phyloP scores from a whole-genome alignment of 2,797 vertebrate species.

The Cheirogaleus major region DNA sequence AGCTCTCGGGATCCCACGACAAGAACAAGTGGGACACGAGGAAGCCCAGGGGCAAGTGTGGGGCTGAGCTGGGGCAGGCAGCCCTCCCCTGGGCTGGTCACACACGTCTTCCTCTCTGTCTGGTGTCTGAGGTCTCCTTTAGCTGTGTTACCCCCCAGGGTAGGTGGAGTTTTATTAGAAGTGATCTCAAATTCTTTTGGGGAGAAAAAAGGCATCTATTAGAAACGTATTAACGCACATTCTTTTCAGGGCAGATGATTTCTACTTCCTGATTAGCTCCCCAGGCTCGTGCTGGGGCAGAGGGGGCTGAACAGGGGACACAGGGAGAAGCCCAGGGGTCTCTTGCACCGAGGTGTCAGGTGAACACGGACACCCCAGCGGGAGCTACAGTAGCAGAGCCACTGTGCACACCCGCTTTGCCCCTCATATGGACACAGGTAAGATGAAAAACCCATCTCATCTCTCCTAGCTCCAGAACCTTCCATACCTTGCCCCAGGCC shows the following conservation, averaged over 20 bases:
- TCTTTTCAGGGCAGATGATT: background rate
- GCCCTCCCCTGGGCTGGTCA: accelerated
- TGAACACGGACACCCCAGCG: background rate
- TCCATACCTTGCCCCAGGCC: background rate
- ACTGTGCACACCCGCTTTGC: background rate
- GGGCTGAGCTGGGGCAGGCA: background rate
- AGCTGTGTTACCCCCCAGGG: background rate
- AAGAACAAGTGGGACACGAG: accelerated
- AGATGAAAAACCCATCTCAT: background rate
- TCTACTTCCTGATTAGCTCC: background rate
- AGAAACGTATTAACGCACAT: background rate
- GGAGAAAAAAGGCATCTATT: background rate
- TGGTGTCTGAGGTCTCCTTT: background rate
- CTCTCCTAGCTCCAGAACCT: background rate
- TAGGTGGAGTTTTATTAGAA: background rate
- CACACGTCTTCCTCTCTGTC: background rate
- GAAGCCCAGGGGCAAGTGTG: background rate
- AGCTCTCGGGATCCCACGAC: background rate
- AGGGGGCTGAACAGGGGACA: too few relatives aligned
- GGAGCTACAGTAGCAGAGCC: background rate
- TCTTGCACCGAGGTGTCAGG: accelerated
- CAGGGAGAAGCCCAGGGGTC: background rate
- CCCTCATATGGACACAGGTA: background rate
- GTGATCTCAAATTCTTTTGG: background rate
- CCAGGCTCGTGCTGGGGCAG: background rate